A percentile compares a stretch with the other conserved stretches of the same genome.
These are phyloP conservation scores for Zophobas morio DNA, from an alignment of 1,140 invertebrate species.

Conservation along the genomic window DNA sequence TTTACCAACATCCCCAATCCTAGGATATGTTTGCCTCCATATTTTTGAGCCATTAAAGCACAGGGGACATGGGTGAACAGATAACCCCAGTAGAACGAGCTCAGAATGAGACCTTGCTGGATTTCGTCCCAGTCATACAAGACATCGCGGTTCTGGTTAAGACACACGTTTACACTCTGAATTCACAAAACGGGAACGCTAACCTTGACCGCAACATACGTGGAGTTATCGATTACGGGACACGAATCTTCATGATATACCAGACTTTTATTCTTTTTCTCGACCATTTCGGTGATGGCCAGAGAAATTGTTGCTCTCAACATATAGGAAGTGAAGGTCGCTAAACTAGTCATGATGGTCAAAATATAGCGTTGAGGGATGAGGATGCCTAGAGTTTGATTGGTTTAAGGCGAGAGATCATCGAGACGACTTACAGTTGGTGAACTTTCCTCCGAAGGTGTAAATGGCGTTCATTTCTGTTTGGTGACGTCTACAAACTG, in stretches of 20 bases:
- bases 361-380: conserved; percentile 84
- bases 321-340: conserved; percentile 88
- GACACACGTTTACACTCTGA: neutral
- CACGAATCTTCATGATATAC: too few species aligned
- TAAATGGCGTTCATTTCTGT: too few species aligned
- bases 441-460: too few species aligned
- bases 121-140: conserved; percentile 77
- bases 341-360: conserved; percentile 87
- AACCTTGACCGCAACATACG: too few species aligned
- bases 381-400: conserved; percentile 59
- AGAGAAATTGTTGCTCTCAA: conserved; percentile 91
- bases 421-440: too few species aligned
- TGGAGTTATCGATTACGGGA: too few species aligned
- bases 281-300: conserved; percentile 90
- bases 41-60: conserved; percentile 76
- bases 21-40: conserved; percentile 83
- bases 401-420: too few species aligned
- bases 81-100: conserved; percentile 83
- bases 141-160: conserved; percentile 54
- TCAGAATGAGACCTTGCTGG: conserved; percentile 76
- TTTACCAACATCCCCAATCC: conserved; percentile 81
- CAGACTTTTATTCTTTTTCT: too few species aligned
- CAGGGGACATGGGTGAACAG: conserved; percentile 82
- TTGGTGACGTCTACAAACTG: too few species aligned
- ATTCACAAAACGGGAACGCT: too few species aligned